phyloP scores from a whole-genome alignment of 2,888 invertebrate genomes.

The Archips crataeganus region DNA sequence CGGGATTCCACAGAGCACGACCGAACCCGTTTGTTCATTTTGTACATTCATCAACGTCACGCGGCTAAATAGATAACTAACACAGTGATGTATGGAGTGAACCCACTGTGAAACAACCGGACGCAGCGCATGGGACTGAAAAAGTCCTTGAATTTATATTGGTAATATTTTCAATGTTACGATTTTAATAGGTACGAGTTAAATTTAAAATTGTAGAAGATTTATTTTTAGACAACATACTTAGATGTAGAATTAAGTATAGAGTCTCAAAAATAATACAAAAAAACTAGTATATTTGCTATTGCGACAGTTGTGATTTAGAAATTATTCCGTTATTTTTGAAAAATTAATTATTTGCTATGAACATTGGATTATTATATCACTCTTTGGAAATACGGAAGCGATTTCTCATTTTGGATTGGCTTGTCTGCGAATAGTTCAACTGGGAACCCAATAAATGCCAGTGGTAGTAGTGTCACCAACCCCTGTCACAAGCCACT shows the following conservation, averaged over 20 bases:
- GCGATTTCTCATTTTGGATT: conserved; percentile 4
- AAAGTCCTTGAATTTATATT: conserved; percentile 44
- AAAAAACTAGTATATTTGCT: too few species aligned
- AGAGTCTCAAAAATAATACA: too few species aligned
- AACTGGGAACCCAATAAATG: conserved; percentile 19
- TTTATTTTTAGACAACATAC: too few species aligned
- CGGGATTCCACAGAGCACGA: conserved; percentile 49
- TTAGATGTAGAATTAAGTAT: too few species aligned
- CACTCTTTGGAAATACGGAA: background rate
- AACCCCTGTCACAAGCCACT: conserved; percentile 61
- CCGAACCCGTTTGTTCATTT: conserved; percentile 58
- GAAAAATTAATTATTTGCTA: too few species aligned
- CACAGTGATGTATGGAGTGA: conserved; percentile 75
- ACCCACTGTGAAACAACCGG: conserved; percentile 66
- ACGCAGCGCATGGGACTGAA: conserved; percentile 51
- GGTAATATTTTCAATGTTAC: background rate
- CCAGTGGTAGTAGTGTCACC: conserved; percentile 44
- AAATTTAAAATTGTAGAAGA: background rate
- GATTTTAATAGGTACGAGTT: background rate
- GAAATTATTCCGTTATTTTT: too few species aligned
- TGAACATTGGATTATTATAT: too few species aligned
- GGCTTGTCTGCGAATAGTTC: conserved; percentile 2
- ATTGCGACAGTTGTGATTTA: too few species aligned
- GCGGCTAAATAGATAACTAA: conserved; percentile 73
- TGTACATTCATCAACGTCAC: conserved; percentile 75